These are phyloP conservation scores for Spea multiplicata DNA, from an alignment of 2,113 vertebrate species.

Conservation along the genomic window DNA sequence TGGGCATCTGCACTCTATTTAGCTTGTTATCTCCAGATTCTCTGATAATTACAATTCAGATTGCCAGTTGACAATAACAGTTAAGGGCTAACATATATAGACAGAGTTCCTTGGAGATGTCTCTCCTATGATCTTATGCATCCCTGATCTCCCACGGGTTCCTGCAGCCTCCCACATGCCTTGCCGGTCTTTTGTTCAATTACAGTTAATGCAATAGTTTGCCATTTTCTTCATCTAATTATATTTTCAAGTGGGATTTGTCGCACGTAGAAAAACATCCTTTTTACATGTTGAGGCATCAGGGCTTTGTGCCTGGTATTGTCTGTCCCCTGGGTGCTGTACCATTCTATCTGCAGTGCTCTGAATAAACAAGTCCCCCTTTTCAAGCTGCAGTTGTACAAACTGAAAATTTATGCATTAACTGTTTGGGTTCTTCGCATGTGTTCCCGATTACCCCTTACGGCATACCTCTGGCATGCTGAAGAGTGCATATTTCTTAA, in stretches of 20 bases:
- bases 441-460: slow-evolving; percentile 89
- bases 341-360: slow-evolving; percentile 83
- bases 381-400: slow-evolving; percentile 82
- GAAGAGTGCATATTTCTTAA: slow-evolving; percentile 61
- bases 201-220: slow-evolving; percentile 99
- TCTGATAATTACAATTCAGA: slow-evolving; percentile 95
- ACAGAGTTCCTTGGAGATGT: slow-evolving; percentile 92
- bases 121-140: slow-evolving; percentile 84
- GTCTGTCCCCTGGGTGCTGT: slow-evolving; percentile 81
- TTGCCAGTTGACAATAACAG: slow-evolving; percentile 82
- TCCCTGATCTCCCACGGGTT: slow-evolving; percentile 90
- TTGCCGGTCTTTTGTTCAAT: slow-evolving; percentile 98
- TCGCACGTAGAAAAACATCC: slow-evolving; percentile 88
- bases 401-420: slow-evolving; percentile 85
- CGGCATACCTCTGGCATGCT: slow-evolving; percentile 74
- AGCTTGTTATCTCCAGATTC: slow-evolving; percentile 80
- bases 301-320: slow-evolving; percentile 79
- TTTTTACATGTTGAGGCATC: slow-evolving; percentile 79
- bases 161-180: slow-evolving; percentile 90
- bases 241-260: slow-evolving; percentile 99
- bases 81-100: slow-evolving; percentile 91
- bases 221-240: slow-evolving; percentile 96
- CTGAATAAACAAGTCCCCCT: slow-evolving; percentile 92
- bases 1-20: slow-evolving; percentile 65
- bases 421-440: slow-evolving; percentile 89